Conservation (phyloP, 2,888 invertebrate species). For the Tetranychus truncatus region DNA sequence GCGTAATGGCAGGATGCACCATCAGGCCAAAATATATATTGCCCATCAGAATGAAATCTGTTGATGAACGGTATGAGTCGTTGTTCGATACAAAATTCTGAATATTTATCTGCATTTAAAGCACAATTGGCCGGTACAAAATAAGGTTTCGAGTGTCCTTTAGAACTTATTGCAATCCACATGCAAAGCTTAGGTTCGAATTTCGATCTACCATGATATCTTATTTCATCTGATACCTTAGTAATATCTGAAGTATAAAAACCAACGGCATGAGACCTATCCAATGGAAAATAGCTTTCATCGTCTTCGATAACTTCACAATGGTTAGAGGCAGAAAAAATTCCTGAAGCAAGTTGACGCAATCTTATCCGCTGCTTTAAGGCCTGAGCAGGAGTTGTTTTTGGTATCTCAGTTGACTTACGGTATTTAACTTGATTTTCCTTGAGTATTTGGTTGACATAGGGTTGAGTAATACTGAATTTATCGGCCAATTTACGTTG, state of each 20-base stretch:
- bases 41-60: background rate
- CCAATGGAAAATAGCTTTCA: background rate
- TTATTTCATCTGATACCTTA: background rate
- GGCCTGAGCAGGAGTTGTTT: background rate
- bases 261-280: background rate
- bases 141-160: background rate
- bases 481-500: background rate
- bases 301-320: background rate
- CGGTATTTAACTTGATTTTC: background rate
- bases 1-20: conserved; percentile 7
- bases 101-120: background rate
- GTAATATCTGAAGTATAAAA: background rate
- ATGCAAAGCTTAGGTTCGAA: background rate
- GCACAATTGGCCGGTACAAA: background rate
- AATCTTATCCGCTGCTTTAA: background rate
- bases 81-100: background rate
- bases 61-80: conserved; percentile 5
- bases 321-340: background rate
- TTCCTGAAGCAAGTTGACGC: background rate
- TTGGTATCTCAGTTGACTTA: background rate
- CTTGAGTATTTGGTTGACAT: background rate
- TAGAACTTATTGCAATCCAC: conserved; percentile 3
- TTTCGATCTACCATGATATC: background rate
- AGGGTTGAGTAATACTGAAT: background rate
- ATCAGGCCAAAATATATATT: conserved; percentile 13